Evolutionary conservation across 2,797 vertebrate genomes (phyloP), one percentile per base, ranked within the genome.

Genomic region (Vespertilio murinus): DNA sequence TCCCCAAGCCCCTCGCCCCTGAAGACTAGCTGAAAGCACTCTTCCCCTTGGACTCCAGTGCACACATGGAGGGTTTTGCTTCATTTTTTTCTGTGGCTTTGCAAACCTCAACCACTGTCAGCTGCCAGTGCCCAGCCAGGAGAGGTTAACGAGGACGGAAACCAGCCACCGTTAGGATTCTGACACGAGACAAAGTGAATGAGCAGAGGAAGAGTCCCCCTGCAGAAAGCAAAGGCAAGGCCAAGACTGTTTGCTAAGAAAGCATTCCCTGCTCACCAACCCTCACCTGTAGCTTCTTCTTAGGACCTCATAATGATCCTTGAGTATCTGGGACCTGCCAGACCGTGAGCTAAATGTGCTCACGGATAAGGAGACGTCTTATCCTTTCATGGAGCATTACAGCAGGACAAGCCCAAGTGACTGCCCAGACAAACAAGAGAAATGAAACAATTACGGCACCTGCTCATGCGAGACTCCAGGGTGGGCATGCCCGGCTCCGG

Each of bases 111-210:
- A 11, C 42, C 52, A 61, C 82, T 93, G 73, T 88, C 83, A 94
- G 96, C 59, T 33, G 20, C 80, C 67, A 89, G 64, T 0, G 1
- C 91, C 79, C 95, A 90, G 91, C 79, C 54, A 88, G 95, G 93
- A 97, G 96, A 96, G 96, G 96, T 97, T 97, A 97, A 96, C 59
- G 33, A 95, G 94, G 93, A 42, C 4, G 59, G 75, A 90, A 86
- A 93, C 28, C 94, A 65, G 65, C 49, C 94, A 91, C 96, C 77
- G 88, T 97, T 64, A 97, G 91, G 85, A 96, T 88, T 97, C 97
- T 97, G 93, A 97, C 93, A 97, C 90, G 81, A 93, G 84, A 97
- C 70, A 97, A 97, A 97, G 95, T 64, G 91, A 90, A 69, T 3
- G 67, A 95, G 92, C 92, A 96, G 95, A 96, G 87, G 97, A 95